Conservation (phyloP, 2,113 vertebrate genomes). For the Lucifuga dentata region DNA sequence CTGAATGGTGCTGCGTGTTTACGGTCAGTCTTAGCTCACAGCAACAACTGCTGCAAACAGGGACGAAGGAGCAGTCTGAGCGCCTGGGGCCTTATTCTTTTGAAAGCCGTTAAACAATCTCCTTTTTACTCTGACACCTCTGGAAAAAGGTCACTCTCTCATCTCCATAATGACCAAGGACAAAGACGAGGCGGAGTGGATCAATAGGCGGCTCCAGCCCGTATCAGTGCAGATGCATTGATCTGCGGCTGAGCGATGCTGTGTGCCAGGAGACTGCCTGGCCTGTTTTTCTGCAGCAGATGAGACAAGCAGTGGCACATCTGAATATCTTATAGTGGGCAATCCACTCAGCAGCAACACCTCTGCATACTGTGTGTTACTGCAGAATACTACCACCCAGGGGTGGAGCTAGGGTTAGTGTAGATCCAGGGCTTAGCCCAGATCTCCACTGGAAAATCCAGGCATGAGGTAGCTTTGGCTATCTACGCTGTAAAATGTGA, state of each 20-base stretch:
- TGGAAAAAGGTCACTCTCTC: slow-evolving; percentile 73
- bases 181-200: slow-evolving; percentile 67
- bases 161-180: slow-evolving; percentile 77
- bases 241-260: slow-evolving; percentile 62
- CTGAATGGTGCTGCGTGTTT: too few relatives aligned
- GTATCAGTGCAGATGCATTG: slow-evolving; percentile 74
- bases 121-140: slow-evolving; percentile 55
- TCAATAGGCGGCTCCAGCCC: slow-evolving; percentile 70
- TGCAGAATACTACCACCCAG: too few relatives aligned
- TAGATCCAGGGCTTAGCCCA: too few relatives aligned
- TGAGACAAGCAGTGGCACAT: slow-evolving; percentile 16
- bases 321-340: background rate
- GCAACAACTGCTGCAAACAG: too few relatives aligned
- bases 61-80: too few relatives aligned
- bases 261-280: slow-evolving; percentile 28
- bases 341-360: too few relatives aligned
- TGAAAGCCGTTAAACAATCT: slow-evolving; percentile 39
- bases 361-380: too few relatives aligned
- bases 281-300: slow-evolving; percentile 42
- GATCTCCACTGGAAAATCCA: too few relatives aligned
- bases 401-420: too few relatives aligned
- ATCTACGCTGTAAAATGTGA: too few relatives aligned
- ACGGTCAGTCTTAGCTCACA: too few relatives aligned
- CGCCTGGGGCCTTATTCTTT: background rate
- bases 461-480: too few relatives aligned